phyloP scores from a whole-genome alignment of 2,113 vertebrate species.

The Zosterops borbonicus region DNA sequence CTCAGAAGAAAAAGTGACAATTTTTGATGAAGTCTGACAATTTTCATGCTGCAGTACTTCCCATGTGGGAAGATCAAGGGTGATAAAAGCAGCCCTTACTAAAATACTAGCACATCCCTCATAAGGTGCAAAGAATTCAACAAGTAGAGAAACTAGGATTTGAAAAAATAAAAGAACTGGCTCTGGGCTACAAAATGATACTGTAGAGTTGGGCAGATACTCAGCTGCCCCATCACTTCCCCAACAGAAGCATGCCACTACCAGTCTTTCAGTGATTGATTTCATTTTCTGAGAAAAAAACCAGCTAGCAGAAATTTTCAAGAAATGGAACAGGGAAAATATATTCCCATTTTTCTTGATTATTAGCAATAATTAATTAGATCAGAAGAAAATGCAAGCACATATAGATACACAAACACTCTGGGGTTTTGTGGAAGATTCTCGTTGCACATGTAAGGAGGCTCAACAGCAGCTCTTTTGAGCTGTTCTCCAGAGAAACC shows the following conservation, averaged over 20 bases:
- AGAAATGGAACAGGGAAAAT: fast-evolving
- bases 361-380: neutral
- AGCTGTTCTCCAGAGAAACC: neutral
- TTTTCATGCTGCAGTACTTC: neutral
- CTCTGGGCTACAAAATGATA: neutral
- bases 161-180: neutral
- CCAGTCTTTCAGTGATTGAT: neutral
- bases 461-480: neutral
- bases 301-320: neutral
- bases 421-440: neutral
- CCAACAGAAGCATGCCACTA: neutral
- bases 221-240: neutral
- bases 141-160: neutral
- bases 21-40: neutral
- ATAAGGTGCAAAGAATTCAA: neutral
- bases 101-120: neutral
- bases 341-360: neutral
- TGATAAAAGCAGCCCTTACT: neutral
- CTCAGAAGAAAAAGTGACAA: neutral
- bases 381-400: neutral
- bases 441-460: neutral
- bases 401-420: fast-evolving
- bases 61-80: neutral
- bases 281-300: neutral
- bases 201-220: neutral